A percentile compares a stretch with the other conserved stretches of the same genome.
phyloP scores from a whole-genome alignment of 2,888 invertebrate species.

The Acanthopleura granulata region DNA sequence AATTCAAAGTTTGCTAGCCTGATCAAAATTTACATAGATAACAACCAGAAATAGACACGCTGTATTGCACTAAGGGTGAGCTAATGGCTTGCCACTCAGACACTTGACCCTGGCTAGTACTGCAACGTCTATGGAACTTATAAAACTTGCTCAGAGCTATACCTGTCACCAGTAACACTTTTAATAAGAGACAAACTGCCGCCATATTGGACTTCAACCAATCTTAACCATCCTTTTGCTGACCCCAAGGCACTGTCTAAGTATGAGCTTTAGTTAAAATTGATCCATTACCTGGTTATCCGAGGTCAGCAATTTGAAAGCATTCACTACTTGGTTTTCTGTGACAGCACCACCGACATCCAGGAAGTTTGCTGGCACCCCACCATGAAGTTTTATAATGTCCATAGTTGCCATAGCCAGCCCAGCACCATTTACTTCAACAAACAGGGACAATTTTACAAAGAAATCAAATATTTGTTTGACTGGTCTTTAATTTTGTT shows the following conservation, averaged over 20 bases:
- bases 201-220: not conserved
- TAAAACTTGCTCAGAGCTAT: too few relatives aligned
- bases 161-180: too few relatives aligned
- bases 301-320: conserved; percentile 88
- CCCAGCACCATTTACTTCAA: conserved; percentile 96
- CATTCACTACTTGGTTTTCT: conserved; percentile 92
- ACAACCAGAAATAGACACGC: too few relatives aligned
- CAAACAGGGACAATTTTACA: conserved; percentile 13
- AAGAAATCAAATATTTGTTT: not conserved
- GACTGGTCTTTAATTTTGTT: too few relatives aligned
- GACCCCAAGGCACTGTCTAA: not conserved
- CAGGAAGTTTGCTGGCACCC: conserved; percentile 97
- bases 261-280: not conserved
- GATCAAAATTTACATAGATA: too few relatives aligned
- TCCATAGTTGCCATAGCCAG: conserved; percentile 99
- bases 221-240: not conserved
- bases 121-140: too few relatives aligned
- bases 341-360: conserved; percentile 97
- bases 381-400: conserved; percentile 95
- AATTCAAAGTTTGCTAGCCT: too few relatives aligned
- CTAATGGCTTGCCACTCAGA: too few relatives aligned
- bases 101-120: too few relatives aligned
- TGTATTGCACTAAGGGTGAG: too few relatives aligned
- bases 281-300: conserved; percentile 72
- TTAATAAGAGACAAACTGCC: too few relatives aligned